Conservation (phyloP, 2,113 vertebrate genomes). For the Callaeas wilsoni region DNA sequence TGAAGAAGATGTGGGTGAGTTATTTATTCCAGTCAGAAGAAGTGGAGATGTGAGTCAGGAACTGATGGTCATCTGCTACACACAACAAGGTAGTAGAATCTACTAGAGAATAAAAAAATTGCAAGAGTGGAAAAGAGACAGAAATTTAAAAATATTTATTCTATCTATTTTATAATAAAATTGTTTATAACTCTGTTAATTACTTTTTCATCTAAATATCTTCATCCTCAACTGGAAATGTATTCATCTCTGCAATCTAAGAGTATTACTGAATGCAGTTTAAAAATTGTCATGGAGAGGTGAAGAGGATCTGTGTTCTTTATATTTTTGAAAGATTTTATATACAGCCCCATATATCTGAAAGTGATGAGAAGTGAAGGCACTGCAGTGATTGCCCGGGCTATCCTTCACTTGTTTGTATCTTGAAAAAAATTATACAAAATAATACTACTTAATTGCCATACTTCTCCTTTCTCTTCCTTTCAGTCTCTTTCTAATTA, state of each 20-base stretch:
- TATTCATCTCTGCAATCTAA: background rate
- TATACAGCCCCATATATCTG: background rate
- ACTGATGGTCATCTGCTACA: slow-evolving; percentile 91
- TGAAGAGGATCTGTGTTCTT: background rate
- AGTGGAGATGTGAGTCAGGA: slow-evolving; percentile 89
- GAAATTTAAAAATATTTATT: background rate
- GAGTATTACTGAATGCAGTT: background rate
- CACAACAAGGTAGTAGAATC: slow-evolving; percentile 82
- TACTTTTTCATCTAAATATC: background rate
- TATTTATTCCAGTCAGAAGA: slow-evolving; percentile 87
- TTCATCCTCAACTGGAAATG: background rate
- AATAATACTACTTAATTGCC: background rate
- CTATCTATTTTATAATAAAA: background rate
- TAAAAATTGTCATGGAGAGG: background rate
- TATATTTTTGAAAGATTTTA: background rate
- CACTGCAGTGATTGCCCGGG: background rate
- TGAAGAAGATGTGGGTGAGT: slow-evolving; percentile 87
- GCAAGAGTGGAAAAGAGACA: background rate
- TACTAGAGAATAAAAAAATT: background rate
- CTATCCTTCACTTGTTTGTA: background rate
- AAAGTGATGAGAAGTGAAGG: background rate
- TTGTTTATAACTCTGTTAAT: background rate
- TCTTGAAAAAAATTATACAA: background rate
- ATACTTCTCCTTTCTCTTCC: background rate
- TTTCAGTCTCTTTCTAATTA: background rate